These are phyloP conservation scores for Hippocampus comes DNA, from an alignment of 2,113 vertebrate genomes.

Conservation along the genomic window DNA sequence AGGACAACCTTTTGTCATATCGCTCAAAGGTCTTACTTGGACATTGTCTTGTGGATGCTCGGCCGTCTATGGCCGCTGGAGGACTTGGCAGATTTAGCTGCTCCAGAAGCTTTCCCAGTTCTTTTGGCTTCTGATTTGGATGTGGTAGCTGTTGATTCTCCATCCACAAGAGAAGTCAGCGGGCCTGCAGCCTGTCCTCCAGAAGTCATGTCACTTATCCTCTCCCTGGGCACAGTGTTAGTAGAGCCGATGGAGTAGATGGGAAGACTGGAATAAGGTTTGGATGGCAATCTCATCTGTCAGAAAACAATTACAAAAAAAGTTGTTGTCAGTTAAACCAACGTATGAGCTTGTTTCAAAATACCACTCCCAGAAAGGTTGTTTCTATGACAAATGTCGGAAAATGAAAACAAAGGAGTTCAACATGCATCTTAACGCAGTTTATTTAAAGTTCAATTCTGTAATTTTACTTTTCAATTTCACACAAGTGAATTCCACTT, in stretches of 20 bases:
- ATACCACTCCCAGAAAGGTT: neutral
- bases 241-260: constrained; percentile 95
- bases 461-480: neutral
- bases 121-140: constrained; percentile 29
- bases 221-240: constrained; percentile 80
- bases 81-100: constrained; percentile 76
- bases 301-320: constrained; percentile 6
- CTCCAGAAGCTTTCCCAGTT: constrained; percentile 34
- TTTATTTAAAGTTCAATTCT: neutral
- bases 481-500: neutral
- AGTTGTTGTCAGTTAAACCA: neutral
- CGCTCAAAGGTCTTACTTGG: constrained; percentile 64
- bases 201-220: constrained; percentile 58
- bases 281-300: constrained; percentile 95
- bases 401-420: neutral
- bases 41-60: constrained; percentile 71
- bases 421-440: neutral
- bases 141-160: neutral
- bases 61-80: constrained; percentile 78
- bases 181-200: constrained; percentile 47
- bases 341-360: neutral
- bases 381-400: neutral
- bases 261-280: constrained; percentile 91
- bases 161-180: constrained; percentile 21
- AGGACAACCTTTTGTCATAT: neutral